Evolutionary conservation across 2,797 vertebrate species (phyloP), one percentile per base, ranked within the genome.

Genomic region (Cyprinodon diabolis): DNA sequence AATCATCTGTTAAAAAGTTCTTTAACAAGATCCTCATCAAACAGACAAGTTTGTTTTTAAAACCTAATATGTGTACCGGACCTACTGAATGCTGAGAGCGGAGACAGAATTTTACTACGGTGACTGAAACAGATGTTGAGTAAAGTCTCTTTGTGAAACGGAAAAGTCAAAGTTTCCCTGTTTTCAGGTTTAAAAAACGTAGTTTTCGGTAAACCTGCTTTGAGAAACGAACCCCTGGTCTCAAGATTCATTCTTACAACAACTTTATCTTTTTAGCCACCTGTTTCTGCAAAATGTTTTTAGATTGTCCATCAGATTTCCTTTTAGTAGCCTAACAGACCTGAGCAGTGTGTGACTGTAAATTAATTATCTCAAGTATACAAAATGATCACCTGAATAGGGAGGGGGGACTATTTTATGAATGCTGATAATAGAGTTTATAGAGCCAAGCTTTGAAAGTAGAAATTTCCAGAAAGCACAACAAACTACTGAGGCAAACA

Each of bases 401-500:
- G 30, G 30, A 30, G 30, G 30, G 30, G 9, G 47, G 13, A 17
- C 30, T 17, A n/a, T 6, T 17, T 57, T 9, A n/a, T 47, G 54
- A 43, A 48, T 45, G 56, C 49, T 73, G 10, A 0, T 12, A 25
- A 4, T 23, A 1, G 54, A 73, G 71, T 69, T 76, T 68, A 25
- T 63, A 63, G 67, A 75, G 49, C 1, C 4, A 30, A 72, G 45
- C 58, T 21, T 57, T 58, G 43, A 68, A 78, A 84, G 40, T 45
- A 62, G 54, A 57, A 66, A 68, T 72, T 79, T 25, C 19, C 60
- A 66, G 62, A 67, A 60, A 70, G 35, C 45, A 66, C 72, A 68
- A 62, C 52, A 58, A 56, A 10, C 71, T 72, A 51, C 21, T 8
- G 66, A 76, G 81, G 72, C 71, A 75, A 78, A 71, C 58, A 14